Evolutionary conservation across 2,797 vertebrate genomes (phyloP).

Genomic region (Poeciliopsis paucimaculata): DNA sequence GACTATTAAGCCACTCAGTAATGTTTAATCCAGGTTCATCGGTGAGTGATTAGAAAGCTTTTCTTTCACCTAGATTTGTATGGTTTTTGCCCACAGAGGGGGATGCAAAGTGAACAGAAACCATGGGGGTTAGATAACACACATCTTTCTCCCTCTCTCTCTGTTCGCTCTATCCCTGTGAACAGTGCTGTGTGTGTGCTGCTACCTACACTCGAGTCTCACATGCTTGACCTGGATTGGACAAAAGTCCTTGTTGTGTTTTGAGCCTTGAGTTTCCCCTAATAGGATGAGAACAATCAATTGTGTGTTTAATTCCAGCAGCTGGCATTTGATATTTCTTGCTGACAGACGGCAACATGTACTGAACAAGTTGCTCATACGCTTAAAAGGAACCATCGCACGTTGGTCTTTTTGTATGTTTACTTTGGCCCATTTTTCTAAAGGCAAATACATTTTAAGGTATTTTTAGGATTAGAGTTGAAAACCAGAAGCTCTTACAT

Average conservation of each 20-base stretch:
- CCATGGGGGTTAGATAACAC: slow-evolving; percentile 60
- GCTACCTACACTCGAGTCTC: slow-evolving; percentile 77
- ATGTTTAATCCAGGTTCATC: slow-evolving; percentile 66
- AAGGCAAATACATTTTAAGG: not conserved
- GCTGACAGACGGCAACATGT: slow-evolving; percentile 27
- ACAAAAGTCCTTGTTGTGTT: slow-evolving; percentile 80
- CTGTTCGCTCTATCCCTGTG: slow-evolving; percentile 34
- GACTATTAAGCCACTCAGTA: slow-evolving; percentile 57
- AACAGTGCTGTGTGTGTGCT: slow-evolving; percentile 74
- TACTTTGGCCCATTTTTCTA: not conserved
- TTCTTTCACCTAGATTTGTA: slow-evolving; percentile 68
- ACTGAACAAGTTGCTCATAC: slow-evolving; percentile 9
- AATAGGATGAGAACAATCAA: slow-evolving; percentile 67
- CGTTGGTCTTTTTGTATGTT: not conserved
- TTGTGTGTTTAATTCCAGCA: slow-evolving; percentile 64
- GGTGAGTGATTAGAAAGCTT: slow-evolving; percentile 52
- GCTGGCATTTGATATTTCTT: slow-evolving; percentile 29
- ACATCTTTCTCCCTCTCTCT: slow-evolving; percentile 40
- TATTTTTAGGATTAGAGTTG: not conserved
- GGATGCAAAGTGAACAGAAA: slow-evolving; percentile 54
- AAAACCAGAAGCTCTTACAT: not conserved
- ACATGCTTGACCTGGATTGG: slow-evolving; percentile 82
- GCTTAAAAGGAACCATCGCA: slow-evolving; percentile 3
- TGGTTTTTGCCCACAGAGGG: slow-evolving; percentile 29
- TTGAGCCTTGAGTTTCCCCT: slow-evolving; percentile 66